phyloP scores from a whole-genome alignment of 2,888 invertebrate species.

The Cryptus viduatorius region DNA sequence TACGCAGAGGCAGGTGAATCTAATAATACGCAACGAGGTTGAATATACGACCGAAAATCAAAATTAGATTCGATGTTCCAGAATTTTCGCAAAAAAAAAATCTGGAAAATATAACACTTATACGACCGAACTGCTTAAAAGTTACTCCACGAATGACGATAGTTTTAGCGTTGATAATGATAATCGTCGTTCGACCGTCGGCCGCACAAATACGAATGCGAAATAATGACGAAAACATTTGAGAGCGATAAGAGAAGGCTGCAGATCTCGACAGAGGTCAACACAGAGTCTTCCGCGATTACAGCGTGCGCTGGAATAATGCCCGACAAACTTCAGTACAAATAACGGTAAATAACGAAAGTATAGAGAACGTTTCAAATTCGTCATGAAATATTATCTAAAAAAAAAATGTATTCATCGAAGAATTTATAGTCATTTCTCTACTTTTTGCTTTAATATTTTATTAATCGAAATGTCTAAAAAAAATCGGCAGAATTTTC shows the following conservation, averaged over 20 bases:
- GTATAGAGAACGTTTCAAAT: background rate
- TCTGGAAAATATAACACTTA: background rate
- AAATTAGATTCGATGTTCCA: conserved; percentile 24
- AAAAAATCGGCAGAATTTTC: too few relatives aligned
- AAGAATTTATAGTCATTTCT: too few relatives aligned
- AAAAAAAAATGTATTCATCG: too few relatives aligned
- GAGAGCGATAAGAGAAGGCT: conserved; percentile 60
- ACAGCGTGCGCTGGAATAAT: background rate
- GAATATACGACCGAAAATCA: background rate
- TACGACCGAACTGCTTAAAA: conserved; percentile 57
- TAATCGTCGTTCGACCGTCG: conserved; percentile 35
- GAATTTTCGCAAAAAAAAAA: conserved; percentile 4
- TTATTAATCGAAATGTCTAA: too few relatives aligned
- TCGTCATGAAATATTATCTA: background rate
- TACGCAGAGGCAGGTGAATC: conserved; percentile 4
- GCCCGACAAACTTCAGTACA: background rate
- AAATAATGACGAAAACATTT: conserved; percentile 56
- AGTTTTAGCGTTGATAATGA: conserved; percentile 44
- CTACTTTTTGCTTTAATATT: too few relatives aligned
- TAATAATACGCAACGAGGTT: background rate
- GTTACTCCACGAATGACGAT: conserved; percentile 66
- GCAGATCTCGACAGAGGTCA: conserved; percentile 49
- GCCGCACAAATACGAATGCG: conserved; percentile 40
- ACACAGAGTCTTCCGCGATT: conserved; percentile 44
- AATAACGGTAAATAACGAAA: conserved; percentile 12